These are phyloP conservation scores for Phrynocephalus forsythii DNA, from an alignment of 2,797 vertebrate species.

Conservation along the genomic window DNA sequence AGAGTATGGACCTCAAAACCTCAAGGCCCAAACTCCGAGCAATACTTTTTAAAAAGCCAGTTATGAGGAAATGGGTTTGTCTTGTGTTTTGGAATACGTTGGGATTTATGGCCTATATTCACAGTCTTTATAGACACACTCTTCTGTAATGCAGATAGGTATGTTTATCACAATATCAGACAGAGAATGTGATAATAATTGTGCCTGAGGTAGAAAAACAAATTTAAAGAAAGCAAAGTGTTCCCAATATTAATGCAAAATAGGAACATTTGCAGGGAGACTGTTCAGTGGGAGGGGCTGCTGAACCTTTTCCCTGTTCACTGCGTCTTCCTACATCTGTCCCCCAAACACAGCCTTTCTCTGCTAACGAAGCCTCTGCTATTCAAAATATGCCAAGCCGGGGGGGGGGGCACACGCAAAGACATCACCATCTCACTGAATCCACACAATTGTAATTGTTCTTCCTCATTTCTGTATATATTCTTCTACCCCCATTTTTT, in stretches of 20 bases:
- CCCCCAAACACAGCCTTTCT: not conserved
- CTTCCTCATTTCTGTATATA: not conserved
- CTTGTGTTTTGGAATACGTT: not conserved
- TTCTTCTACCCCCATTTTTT: not conserved
- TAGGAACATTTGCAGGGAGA: not conserved
- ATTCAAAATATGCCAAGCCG: not conserved
- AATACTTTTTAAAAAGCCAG: not conserved
- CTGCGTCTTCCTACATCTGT: not conserved
- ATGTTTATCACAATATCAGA: not conserved
- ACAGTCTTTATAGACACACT: not conserved
- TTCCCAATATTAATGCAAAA: not conserved
- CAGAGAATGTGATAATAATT: not conserved
- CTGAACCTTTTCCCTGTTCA: not conserved
- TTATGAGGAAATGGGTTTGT: conserved; percentile 3
- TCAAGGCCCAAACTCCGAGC: no score
- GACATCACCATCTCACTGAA: not conserved
- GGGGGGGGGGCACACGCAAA: no score
- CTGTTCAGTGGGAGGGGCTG: not conserved
- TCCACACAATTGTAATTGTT: not conserved
- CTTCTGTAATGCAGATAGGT: not conserved
- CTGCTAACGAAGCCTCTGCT: not conserved
- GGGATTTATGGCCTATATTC: not conserved
- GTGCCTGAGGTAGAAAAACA: not conserved
- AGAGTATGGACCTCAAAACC: no score
- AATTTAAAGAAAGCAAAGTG: not conserved